A percentile compares a stretch with the other conserved stretches of the same genome.
These are phyloP conservation scores for Coregonus clupeaformis DNA, from an alignment of 2,113 vertebrate species.

Conservation along the genomic window DNA sequence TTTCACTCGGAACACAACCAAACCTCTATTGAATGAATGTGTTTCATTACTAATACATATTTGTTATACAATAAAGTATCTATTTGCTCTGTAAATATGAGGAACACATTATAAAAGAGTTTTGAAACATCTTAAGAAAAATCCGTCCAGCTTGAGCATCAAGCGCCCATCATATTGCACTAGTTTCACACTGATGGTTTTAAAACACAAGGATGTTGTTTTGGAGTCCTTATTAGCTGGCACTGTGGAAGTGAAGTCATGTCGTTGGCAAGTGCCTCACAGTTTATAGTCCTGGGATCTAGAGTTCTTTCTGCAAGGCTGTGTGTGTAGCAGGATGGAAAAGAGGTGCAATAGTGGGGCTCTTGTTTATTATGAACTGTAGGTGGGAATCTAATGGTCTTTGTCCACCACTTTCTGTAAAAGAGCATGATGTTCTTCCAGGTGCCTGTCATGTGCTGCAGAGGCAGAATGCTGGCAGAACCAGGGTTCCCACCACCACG, in stretches of 20 bases:
- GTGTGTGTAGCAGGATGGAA: conserved; percentile 52
- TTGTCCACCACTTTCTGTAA: conserved; percentile 16
- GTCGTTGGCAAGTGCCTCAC: conserved; percentile 57
- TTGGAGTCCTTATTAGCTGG: conserved; percentile 61
- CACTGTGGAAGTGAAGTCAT: conserved; percentile 55
- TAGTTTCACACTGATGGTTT: conserved; percentile 68
- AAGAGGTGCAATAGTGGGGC: conserved; percentile 43
- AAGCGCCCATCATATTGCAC: conserved; percentile 77
- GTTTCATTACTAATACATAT: conserved; percentile 74
- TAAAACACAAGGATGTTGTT: conserved; percentile 74
- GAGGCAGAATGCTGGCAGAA: conserved; percentile 49
- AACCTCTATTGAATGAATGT: conserved; percentile 65
- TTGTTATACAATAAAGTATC: conserved; percentile 63
- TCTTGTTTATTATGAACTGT: conserved; percentile 50
- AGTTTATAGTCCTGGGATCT: conserved; percentile 44
- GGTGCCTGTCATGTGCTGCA: conserved; percentile 52
- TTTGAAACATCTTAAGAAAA: conserved; percentile 66
- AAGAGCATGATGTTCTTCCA: conserved; percentile 63
- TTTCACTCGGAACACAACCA: conserved; percentile 67
- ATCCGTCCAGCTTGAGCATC: conserved; percentile 74
- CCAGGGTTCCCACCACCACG: conserved; percentile 22
- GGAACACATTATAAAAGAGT: conserved; percentile 74
- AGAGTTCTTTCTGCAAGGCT: conserved; percentile 55
- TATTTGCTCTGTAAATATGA: conserved; percentile 69
- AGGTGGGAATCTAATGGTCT: conserved; percentile 6